A percentile compares a stretch with the other conserved stretches of the same genome.
phyloP scores from a whole-genome alignment of 1,140 invertebrate genomes.

The Bombus consobrinus region DNA sequence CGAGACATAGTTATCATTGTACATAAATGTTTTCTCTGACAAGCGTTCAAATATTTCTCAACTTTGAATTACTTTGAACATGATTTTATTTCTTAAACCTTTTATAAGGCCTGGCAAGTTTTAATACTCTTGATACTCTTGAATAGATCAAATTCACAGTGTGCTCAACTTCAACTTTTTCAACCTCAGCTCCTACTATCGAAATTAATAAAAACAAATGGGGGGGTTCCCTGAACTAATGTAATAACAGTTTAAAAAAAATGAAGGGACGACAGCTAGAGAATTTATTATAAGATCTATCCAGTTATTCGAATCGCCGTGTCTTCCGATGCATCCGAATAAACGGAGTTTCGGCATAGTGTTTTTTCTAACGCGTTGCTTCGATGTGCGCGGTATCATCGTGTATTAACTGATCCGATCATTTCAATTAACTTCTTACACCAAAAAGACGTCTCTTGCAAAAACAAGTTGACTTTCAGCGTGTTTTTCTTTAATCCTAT shows the following conservation, averaged over 20 bases:
- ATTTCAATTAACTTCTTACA: conserved; percentile 17
- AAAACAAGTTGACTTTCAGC: neutral
- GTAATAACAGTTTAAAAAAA: neutral
- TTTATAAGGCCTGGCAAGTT: too few species aligned
- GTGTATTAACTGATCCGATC: neutral
- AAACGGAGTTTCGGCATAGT: neutral
- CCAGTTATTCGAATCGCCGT: too few species aligned
- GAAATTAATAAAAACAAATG: neutral
- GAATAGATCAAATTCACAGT: neutral
- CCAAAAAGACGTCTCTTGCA: too few species aligned
- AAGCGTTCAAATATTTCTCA: too few species aligned
- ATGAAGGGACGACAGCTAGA: neutral
- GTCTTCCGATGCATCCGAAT: neutral
- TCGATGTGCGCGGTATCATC: neutral
- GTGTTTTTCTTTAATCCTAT: neutral
- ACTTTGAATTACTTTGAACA: too few species aligned
- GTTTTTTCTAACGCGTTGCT: neutral
- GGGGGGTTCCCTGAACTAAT: neutral
- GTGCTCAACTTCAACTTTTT: neutral
- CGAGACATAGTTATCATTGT: too few species aligned
- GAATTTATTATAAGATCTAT: neutral
- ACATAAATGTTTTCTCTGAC: too few species aligned
- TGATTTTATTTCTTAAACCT: too few species aligned
- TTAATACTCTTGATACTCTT: too few species aligned
- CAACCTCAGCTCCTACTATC: neutral